phyloP scores from a whole-genome alignment of 2,888 invertebrate genomes.

The Drosophila ustulata region DNA sequence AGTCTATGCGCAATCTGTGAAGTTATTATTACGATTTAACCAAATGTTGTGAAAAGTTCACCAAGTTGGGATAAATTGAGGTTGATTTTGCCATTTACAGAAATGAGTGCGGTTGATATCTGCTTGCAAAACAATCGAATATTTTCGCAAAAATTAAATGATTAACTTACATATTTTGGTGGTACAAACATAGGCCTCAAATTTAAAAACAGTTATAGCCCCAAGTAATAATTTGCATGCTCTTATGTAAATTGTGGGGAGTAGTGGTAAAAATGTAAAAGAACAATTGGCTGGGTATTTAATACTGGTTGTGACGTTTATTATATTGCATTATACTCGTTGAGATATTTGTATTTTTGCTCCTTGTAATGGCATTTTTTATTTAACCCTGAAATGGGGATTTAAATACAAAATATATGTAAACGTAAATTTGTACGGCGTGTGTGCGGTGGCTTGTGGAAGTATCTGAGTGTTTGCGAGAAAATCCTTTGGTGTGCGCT shows the following conservation, averaged over 20 bases:
- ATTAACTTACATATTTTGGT: no score
- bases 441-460: neutral
- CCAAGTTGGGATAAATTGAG: no score
- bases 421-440: constrained; percentile 10
- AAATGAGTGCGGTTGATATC: no score
- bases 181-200: constrained; percentile 12
- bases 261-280: constrained; percentile 5
- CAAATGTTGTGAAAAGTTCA: no score
- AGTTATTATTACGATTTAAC: no score
- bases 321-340: constrained; percentile 69
- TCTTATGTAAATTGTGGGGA: constrained; percentile 29
- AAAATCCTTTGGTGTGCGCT: constrained; percentile 59
- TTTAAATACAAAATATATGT: constrained; percentile 47
- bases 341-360: constrained; percentile 71
- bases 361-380: constrained; percentile 56
- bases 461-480: constrained; percentile 18
- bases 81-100: no score
- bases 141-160: no score
- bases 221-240: constrained; percentile 14
- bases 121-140: no score
- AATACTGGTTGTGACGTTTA: constrained; percentile 64
- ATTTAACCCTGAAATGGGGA: constrained; percentile 26
- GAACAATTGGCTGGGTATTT: constrained; percentile 17
- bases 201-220: constrained; percentile 74
- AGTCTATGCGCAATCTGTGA: no score